phyloP scores from a whole-genome alignment of 2,797 vertebrate genomes.

The Dendrocincla tyrannina region DNA sequence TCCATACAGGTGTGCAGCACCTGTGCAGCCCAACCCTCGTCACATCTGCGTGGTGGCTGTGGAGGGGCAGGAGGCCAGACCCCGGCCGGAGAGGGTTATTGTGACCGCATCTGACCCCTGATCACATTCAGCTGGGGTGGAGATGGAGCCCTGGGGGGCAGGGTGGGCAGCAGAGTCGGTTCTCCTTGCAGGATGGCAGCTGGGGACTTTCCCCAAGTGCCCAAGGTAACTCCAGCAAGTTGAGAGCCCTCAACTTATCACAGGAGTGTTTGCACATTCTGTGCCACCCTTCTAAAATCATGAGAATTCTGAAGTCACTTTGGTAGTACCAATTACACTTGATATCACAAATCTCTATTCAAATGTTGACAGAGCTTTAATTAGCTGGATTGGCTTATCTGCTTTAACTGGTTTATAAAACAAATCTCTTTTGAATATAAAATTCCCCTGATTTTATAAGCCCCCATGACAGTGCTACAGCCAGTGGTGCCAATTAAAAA shows the following conservation, averaged over 20 bases:
- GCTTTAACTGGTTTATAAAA: neutral
- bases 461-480: neutral
- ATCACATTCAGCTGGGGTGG: neutral
- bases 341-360: neutral
- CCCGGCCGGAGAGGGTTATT: neutral
- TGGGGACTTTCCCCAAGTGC: neutral
- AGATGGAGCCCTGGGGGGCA: neutral
- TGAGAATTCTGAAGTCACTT: neutral
- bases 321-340: neutral
- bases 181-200: neutral
- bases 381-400: neutral
- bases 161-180: neutral
- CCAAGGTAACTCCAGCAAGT: neutral
- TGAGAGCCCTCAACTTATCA: neutral
- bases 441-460: neutral
- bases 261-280: neutral
- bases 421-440: neutral
- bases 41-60: neutral
- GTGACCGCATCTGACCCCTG: neutral
- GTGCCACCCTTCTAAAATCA: neutral
- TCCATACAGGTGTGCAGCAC: neutral
- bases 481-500: fast-evolving
- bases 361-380: neutral
- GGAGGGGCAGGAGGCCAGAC: neutral
- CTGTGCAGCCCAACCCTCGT: neutral